Conservation (phyloP, 2,797 vertebrate genomes). For the Lagorchestes hirsutus region DNA sequence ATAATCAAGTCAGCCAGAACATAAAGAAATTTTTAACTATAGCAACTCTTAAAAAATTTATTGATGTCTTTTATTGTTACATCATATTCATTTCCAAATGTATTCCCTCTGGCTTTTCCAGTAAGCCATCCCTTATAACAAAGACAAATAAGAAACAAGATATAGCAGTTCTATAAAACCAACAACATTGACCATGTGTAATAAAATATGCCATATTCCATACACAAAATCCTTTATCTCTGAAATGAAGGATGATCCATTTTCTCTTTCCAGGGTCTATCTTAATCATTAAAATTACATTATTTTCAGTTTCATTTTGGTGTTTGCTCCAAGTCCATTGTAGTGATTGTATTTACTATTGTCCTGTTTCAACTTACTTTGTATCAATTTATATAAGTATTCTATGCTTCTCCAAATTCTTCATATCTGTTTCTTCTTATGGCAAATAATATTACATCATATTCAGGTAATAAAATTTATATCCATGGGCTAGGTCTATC, state of each 20-base stretch:
- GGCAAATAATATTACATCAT: background rate
- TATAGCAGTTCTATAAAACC: background rate
- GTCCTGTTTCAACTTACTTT: background rate
- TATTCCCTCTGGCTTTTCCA: background rate
- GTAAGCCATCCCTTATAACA: background rate
- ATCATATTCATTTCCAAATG: background rate
- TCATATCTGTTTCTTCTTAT: background rate
- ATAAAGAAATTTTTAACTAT: background rate
- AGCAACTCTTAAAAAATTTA: background rate
- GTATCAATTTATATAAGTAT: background rate
- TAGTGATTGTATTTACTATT: background rate
- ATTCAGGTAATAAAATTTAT: background rate
- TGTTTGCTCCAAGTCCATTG: background rate
- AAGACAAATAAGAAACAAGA: background rate
- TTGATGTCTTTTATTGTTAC: background rate
- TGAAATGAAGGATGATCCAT: background rate
- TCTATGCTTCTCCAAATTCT: background rate
- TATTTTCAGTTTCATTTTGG: background rate
- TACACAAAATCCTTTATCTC: background rate
- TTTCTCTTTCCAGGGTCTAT: background rate
- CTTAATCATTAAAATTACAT: background rate
- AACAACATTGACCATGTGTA: background rate
- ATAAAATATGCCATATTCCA: background rate
- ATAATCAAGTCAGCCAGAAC: background rate
- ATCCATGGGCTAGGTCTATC: background rate